A percentile compares a stretch with the other conserved stretches of the same genome.
These are phyloP conservation scores for Formicarius rufipectus DNA, from an alignment of 2,113 vertebrate species.

Conservation along the genomic window DNA sequence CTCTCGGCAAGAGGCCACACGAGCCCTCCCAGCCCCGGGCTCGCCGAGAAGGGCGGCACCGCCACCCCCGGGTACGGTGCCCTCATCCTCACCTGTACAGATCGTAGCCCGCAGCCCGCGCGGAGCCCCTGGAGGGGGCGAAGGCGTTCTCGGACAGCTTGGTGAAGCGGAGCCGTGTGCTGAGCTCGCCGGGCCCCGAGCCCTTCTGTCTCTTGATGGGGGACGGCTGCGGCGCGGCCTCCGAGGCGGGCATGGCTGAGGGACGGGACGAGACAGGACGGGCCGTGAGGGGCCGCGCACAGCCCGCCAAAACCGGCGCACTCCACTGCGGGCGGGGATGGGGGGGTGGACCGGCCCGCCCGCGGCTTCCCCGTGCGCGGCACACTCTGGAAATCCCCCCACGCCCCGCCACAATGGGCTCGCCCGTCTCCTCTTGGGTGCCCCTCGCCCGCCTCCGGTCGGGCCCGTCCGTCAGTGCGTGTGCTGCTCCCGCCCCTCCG, in stretches of 20 bases:
- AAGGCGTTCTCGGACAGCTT: slow-evolving; percentile 86
- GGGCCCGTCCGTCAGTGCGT: neutral
- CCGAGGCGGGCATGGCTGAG: slow-evolving; percentile 80
- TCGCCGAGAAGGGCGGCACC: too few species aligned
- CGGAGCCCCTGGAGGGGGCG: slow-evolving; percentile 84
- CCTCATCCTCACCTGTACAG: slow-evolving; percentile 93
- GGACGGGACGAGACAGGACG: accelerated
- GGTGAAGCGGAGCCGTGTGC: slow-evolving; percentile 75
- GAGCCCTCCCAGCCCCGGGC: neutral
- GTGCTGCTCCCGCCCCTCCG: too few species aligned
- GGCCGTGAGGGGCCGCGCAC: neutral
- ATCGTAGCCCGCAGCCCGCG: slow-evolving; percentile 89
- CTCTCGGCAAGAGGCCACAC: accelerated
- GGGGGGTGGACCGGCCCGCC: neutral
- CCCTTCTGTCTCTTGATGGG: slow-evolving; percentile 75
- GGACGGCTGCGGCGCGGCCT: slow-evolving; percentile 12
- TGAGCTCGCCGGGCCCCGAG: neutral
- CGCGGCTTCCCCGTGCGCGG: accelerated
- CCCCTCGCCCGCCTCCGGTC: neutral
- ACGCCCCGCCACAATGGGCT: neutral
- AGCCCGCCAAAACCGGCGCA: neutral
- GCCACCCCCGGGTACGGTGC: accelerated
- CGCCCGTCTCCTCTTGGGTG: neutral
- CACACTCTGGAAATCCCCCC: accelerated
- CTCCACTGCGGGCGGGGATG: neutral